Conservation (phyloP, 2,113 vertebrate species). For the Ameiurus melas region DNA sequence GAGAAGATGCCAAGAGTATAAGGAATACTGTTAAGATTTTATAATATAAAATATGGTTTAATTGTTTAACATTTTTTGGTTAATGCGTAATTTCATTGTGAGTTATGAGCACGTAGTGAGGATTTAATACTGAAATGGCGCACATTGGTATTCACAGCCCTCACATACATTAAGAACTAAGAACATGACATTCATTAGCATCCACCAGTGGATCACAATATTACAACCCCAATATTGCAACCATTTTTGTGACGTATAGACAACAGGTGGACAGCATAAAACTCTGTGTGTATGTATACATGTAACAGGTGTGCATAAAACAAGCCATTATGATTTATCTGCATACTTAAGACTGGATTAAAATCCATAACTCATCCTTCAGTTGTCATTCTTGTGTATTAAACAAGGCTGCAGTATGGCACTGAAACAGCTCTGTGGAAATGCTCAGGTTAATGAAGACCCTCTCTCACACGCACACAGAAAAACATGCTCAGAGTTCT, state of each 20-base stretch:
- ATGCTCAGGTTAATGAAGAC: background rate
- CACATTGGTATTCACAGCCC: background rate
- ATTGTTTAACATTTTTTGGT: background rate
- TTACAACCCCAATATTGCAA: constrained; percentile 43
- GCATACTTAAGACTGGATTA: constrained; percentile 16
- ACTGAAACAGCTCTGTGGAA: background rate
- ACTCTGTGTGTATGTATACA: background rate
- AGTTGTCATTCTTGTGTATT: background rate
- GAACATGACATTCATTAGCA: constrained; percentile 46
- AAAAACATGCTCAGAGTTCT: constrained; percentile 20
- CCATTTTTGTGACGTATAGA: constrained; percentile 37
- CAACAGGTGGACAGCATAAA: constrained; percentile 48
- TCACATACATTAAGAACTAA: background rate
- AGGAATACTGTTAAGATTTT: background rate
- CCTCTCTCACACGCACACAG: background rate
- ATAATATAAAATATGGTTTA: background rate
- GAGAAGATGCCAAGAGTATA: background rate
- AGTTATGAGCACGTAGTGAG: background rate
- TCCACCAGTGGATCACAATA: constrained; percentile 40
- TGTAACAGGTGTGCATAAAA: constrained; percentile 40
- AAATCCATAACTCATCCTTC: constrained; percentile 20
- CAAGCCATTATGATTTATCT: constrained; percentile 10
- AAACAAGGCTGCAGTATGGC: background rate
- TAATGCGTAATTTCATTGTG: background rate
- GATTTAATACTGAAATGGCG: background rate